Evolutionary conservation across 2,888 invertebrate species (phyloP).

Genomic region (Lepidochrysops patricia): DNA sequence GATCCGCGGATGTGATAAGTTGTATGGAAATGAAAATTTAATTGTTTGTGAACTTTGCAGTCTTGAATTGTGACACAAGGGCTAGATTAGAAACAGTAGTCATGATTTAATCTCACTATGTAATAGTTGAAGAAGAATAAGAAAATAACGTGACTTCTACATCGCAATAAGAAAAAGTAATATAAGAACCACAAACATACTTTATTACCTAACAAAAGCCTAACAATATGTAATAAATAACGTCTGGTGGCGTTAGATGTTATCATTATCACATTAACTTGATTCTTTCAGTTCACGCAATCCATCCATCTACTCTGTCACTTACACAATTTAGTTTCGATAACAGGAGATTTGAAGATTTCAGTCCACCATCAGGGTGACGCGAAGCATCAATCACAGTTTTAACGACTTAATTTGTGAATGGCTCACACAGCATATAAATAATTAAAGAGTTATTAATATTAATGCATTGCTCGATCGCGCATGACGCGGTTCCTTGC

Average conservation of each 20-base stretch:
- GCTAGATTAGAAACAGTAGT: no score
- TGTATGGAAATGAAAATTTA: not conserved
- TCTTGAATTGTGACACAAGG: not conserved
- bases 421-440: slow-evolving; percentile 45
- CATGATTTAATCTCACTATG: no score
- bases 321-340: not conserved
- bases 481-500: slow-evolving; percentile 54
- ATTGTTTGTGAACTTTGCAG: not conserved
- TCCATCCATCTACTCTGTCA: not conserved
- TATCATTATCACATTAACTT: slow-evolving; percentile 11
- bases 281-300: not conserved
- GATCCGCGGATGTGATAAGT: not conserved
- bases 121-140: no score
- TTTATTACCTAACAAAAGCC: not conserved
- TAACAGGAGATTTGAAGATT: slow-evolving; percentile 5
- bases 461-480: slow-evolving; percentile 48
- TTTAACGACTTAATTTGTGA: slow-evolving; percentile 54
- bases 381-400: slow-evolving; percentile 37
- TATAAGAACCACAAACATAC: not conserved
- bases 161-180: not conserved
- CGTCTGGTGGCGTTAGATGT: slow-evolving; percentile 2
- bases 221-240: slow-evolving; percentile 3
- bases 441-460: slow-evolving; percentile 56
- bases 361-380: not conserved
- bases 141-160: no score